Percentiles rank a stretch among this genome's conserved stretches.
Evolutionary conservation across 2,888 invertebrate genomes (phyloP).

Genomic region (Azorinus chamasolen): DNA sequence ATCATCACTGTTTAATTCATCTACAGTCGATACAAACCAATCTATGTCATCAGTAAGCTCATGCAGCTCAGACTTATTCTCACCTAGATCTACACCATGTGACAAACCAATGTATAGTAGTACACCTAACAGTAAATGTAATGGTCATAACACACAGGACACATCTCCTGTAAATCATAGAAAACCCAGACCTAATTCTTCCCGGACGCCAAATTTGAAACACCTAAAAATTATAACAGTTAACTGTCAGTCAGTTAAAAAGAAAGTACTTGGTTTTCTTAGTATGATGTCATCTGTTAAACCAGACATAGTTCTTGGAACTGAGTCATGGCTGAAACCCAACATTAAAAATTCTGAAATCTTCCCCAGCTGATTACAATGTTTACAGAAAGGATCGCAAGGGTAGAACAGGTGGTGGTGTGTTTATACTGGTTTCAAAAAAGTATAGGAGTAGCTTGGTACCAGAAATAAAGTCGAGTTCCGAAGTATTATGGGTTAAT

Average conservation of each 20-base stretch:
- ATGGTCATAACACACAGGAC: no score
- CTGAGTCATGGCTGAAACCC: conserved; percentile 38
- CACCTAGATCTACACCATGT: no score
- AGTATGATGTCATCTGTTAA: conserved; percentile 24
- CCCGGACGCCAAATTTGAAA: neutral
- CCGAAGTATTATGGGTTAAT: conserved; percentile 35
- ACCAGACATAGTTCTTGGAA: conserved; percentile 36
- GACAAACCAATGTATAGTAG: no score
- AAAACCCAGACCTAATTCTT: no score
- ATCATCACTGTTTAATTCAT: no score
- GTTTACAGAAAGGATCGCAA: conserved; percentile 35
- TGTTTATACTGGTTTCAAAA: conserved; percentile 31
- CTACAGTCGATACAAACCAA: no score
- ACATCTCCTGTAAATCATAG: no score
- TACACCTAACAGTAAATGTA: no score
- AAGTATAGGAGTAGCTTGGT: neutral
- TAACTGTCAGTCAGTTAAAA: conserved; percentile 25
- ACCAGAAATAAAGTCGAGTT: conserved; percentile 24
- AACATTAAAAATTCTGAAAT: conserved; percentile 38
- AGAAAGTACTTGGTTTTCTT: conserved; percentile 18
- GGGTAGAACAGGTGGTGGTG: conserved; percentile 37
- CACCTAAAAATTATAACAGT: conserved; percentile 18
- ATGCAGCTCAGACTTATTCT: no score
- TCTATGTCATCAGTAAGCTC: no score
- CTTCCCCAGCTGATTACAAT: conserved; percentile 27